Conservation (phyloP, 1,140 invertebrate genomes). For the Myzus persicae region DNA sequence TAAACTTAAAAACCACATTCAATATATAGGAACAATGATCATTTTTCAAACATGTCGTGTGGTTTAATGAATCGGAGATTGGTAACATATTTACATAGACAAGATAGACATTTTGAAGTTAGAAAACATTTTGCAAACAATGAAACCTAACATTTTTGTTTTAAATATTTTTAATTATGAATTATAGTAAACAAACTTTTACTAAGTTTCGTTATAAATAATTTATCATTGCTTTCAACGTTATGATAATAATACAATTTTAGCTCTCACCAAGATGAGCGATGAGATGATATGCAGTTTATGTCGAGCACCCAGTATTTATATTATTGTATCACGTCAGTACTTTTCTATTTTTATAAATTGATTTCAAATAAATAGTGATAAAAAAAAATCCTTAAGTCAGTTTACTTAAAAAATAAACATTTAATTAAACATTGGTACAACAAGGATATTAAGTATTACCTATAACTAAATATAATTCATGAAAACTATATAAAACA, state of each 20-base stretch:
- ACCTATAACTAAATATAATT: background rate
- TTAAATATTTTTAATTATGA: background rate
- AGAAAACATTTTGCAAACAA: background rate
- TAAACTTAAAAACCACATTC: no score
- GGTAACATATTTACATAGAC: background rate
- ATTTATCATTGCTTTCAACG: background rate
- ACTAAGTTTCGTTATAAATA: background rate
- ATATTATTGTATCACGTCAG: background rate
- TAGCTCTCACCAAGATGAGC: background rate
- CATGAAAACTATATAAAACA: background rate
- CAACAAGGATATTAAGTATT: background rate
- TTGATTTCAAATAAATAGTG: background rate
- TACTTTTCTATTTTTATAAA: background rate
- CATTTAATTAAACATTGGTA: background rate
- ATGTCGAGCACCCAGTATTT: background rate
- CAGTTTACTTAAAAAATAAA: background rate
- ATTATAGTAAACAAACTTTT: background rate
- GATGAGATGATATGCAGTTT: background rate
- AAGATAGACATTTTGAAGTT: background rate
- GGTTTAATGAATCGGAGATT: no score
- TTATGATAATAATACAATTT: background rate
- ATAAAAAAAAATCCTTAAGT: background rate
- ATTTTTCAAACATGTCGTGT: no score
- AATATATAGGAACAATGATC: background rate
- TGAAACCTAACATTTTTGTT: background rate